Conservation (phyloP, 2,797 vertebrate species). For the Trachops cirrhosus region DNA sequence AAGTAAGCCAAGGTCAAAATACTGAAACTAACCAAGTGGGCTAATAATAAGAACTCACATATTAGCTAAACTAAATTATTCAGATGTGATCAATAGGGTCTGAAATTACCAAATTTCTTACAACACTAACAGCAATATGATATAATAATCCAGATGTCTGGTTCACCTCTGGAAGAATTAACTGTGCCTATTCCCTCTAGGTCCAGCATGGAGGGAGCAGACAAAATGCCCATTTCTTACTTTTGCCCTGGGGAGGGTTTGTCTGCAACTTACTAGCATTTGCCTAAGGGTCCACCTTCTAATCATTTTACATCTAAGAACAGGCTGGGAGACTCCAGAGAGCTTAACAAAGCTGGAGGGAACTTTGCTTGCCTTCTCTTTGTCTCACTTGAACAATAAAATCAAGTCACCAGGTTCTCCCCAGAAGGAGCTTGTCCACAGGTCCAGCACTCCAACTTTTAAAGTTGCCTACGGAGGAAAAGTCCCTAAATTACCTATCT, state of each 20-base stretch:
- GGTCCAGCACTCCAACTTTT: not conserved
- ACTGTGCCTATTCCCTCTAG: not conserved
- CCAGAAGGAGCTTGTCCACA: not conserved
- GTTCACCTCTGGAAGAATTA: not conserved
- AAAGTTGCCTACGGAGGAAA: not conserved
- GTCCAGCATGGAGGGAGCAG: not conserved
- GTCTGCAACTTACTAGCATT: not conserved
- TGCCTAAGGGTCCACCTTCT: not conserved
- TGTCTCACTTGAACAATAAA: not conserved
- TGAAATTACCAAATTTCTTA: constrained; percentile 10
- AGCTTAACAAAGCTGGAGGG: not conserved
- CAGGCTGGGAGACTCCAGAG: not conserved
- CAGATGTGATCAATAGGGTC: not conserved
- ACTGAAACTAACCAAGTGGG: not conserved
- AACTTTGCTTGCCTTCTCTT: not conserved
- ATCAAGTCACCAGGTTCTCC: not conserved
- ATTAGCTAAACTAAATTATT: not conserved
- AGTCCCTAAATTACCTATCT: not conserved
- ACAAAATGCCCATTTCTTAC: not conserved
- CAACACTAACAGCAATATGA: not conserved
- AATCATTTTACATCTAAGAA: not conserved
- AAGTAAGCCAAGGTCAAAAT: not conserved
- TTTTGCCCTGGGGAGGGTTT: not conserved
- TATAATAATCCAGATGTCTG: not conserved
- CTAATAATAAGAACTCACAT: not conserved